phyloP scores from a whole-genome alignment of 2,797 vertebrate genomes.

The Coregonus sp. region DNA sequence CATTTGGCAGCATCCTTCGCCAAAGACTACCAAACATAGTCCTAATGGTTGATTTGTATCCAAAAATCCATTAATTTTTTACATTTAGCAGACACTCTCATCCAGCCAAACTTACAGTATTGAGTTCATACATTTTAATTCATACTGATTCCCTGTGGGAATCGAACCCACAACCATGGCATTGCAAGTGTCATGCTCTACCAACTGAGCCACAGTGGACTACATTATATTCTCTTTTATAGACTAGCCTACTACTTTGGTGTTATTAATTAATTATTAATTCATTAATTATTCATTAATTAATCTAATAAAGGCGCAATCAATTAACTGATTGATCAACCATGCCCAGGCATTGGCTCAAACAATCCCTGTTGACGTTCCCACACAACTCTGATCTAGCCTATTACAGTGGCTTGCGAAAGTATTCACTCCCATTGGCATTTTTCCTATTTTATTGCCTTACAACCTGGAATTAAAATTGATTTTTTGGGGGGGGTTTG shows the following conservation, averaged over 20 bases:
- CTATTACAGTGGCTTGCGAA: too few species aligned
- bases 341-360: conserved; percentile 52
- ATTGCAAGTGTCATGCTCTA: too few species aligned
- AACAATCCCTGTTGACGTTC: conserved; percentile 41
- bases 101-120: too few species aligned
- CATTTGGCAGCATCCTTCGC: background rate
- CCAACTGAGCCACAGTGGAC: too few species aligned
- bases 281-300: conserved; percentile 73
- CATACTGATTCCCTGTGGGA: too few species aligned
- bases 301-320: conserved; percentile 67
- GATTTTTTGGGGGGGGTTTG: too few species aligned
- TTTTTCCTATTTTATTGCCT: too few species aligned
- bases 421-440: too few species aligned
- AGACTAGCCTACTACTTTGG: conserved; percentile 57
- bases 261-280: conserved; percentile 69
- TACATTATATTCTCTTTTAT: background rate
- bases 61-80: background rate
- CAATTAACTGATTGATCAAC: conserved; percentile 70
- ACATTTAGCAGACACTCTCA: too few species aligned
- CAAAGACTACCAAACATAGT: background rate
- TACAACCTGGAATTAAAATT: too few species aligned
- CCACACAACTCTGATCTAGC: background rate
- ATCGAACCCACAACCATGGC: too few species aligned
- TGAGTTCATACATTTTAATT: too few species aligned
- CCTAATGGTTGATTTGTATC: background rate